Evolutionary conservation across 2,113 vertebrate genomes (phyloP).

Genomic region (Athene noctua): DNA sequence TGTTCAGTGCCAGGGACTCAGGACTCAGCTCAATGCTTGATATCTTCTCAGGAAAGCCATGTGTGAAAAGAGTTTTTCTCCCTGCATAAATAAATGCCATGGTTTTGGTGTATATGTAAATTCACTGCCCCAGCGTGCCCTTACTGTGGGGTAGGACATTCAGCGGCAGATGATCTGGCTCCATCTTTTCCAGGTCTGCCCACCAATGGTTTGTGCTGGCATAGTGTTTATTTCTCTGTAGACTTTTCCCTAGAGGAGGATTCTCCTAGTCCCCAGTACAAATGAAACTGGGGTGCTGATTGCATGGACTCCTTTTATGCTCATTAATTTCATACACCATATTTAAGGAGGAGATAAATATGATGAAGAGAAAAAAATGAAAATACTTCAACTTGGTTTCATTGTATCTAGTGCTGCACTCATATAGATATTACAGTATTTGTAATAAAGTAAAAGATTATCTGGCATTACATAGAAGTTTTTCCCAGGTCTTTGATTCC

Average conservation of each 20-base stretch:
- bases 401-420: not conserved
- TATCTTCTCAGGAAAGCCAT: not conserved
- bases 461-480: not conserved
- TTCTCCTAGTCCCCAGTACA: not conserved
- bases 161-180: not conserved
- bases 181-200: not conserved
- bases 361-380: not conserved
- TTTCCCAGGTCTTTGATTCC: not conserved
- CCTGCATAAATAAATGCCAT: not conserved
- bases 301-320: not conserved
- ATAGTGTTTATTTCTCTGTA: not conserved
- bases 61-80: not conserved
- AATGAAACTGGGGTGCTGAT: not conserved
- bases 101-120: not conserved
- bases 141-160: not conserved
- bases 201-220: fast-evolving
- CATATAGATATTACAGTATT: too few species aligned
- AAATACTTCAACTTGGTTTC: not conserved
- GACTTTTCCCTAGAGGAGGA: not conserved
- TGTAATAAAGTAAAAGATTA: not conserved
- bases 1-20: not conserved
- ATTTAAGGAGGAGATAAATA: not conserved
- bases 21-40: not conserved
- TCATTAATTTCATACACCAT: not conserved
- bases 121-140: not conserved